Evolutionary conservation across 2,797 vertebrate genomes (phyloP).

Genomic region (Tympanoctomys barrerae): DNA sequence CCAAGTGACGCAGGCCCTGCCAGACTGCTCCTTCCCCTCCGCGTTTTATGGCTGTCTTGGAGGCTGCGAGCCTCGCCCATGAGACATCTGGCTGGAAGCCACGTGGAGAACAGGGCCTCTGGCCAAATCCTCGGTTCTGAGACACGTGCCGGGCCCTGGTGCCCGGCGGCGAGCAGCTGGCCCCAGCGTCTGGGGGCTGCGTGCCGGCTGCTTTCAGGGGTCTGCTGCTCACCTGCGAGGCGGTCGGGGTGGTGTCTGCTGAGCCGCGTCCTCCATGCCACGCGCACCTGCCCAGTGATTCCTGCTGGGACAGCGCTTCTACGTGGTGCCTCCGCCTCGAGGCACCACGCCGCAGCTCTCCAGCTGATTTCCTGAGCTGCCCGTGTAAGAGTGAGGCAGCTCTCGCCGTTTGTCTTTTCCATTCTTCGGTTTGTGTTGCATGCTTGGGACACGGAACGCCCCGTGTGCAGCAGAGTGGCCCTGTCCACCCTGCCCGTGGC

Average conservation of each 20-base stretch:
- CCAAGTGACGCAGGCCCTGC: neutral
- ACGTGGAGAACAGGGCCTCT: neutral
- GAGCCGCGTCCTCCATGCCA: conserved; percentile 31
- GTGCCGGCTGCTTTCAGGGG: neutral
- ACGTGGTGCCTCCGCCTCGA: conserved; percentile 18
- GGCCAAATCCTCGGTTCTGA: neutral
- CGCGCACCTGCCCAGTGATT: conserved; percentile 49
- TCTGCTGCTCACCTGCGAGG: neutral
- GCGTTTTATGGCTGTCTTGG: conserved; percentile 14
- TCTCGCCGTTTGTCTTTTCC: neutral
- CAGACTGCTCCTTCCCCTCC: neutral
- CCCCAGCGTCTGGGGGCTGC: neutral
- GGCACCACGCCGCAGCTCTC: conserved; percentile 70
- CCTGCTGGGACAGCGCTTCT: conserved; percentile 46
- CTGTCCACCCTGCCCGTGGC: neutral
- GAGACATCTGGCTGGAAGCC: neutral
- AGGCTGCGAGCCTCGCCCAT: neutral
- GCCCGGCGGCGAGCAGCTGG: too few species aligned
- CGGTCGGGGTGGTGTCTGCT: neutral
- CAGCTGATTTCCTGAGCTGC: conserved; percentile 42
- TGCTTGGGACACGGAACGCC: neutral
- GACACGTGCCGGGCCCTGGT: neutral
- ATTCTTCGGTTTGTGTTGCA: neutral
- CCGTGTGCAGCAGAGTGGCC: neutral
- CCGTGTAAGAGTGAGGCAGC: conserved; percentile 26